A percentile compares a stretch with the other conserved stretches of the same genome.
Conservation (phyloP, 2,113 vertebrate genomes). For the Xyrauchen texanus region DNA sequence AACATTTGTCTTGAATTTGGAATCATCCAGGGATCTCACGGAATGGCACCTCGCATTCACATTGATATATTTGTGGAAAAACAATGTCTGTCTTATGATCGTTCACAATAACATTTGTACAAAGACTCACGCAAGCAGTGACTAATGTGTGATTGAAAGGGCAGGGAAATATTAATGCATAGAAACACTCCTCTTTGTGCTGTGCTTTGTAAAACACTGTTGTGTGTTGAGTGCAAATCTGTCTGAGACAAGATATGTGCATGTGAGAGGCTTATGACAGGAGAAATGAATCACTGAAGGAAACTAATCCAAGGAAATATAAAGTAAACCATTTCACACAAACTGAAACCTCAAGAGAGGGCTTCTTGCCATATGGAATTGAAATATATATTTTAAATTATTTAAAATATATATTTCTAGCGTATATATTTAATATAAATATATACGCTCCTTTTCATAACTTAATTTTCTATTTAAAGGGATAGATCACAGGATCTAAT, state of each 20-base stretch:
- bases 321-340: constrained; percentile 47
- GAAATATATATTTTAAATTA: constrained; percentile 30
- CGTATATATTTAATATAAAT: too few relatives aligned
- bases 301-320: constrained; percentile 50
- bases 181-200: constrained; percentile 11
- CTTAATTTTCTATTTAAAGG: too few relatives aligned
- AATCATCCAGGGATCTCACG: constrained; percentile 56
- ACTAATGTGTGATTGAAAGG: constrained; percentile 46
- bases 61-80: constrained; percentile 40
- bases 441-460: too few relatives aligned
- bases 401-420: too few relatives aligned
- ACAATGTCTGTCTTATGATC: constrained; percentile 42
- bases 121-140: constrained; percentile 40
- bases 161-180: constrained; percentile 24
- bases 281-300: constrained; percentile 49
- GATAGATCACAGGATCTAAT: too few relatives aligned
- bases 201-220: constrained; percentile 23
- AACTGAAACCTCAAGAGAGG: constrained; percentile 42
- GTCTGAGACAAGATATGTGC: constrained; percentile 37
- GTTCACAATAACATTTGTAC: constrained; percentile 43
- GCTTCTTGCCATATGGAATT: constrained; percentile 41
- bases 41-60: constrained; percentile 53
- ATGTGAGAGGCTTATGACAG: constrained; percentile 43
- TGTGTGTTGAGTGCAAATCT: constrained; percentile 45
- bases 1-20: constrained; percentile 52